Conservation (phyloP, 2,888 invertebrate genomes). For the Melanostoma mellinum region DNA sequence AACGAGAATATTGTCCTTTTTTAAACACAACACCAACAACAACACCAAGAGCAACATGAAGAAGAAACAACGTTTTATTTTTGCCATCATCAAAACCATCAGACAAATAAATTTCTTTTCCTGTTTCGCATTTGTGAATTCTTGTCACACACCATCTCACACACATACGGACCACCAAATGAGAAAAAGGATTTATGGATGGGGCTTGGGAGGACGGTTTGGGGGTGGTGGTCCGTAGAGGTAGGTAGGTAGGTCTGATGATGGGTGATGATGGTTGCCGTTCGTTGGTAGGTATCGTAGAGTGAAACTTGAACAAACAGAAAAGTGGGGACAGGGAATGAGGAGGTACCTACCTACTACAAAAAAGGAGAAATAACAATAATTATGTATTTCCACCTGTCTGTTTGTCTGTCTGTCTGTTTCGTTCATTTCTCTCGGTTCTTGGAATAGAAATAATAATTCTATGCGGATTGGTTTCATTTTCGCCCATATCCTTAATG, state of each 20-base stretch:
- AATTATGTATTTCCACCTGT: slow-evolving; percentile 71
- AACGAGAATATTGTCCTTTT: slow-evolving; percentile 64
- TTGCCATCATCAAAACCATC: slow-evolving; percentile 66
- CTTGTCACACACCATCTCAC: slow-evolving; percentile 69
- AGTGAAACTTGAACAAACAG: slow-evolving; percentile 33
- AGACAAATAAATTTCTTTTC: slow-evolving; percentile 73
- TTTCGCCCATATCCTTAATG: slow-evolving; percentile 69
- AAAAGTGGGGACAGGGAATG: neutral
- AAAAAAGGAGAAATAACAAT: slow-evolving; percentile 68
- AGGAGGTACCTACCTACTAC: slow-evolving; percentile 17
- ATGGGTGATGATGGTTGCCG: too few relatives aligned
- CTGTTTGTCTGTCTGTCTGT: slow-evolving; percentile 65
- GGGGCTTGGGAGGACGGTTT: neutral
- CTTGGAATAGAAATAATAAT: slow-evolving; percentile 68
- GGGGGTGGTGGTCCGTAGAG: too few relatives aligned
- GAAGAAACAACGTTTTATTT: slow-evolving; percentile 52
- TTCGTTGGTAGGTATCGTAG: too few relatives aligned
- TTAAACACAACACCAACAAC: slow-evolving; percentile 38
- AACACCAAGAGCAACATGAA: slow-evolving; percentile 16
- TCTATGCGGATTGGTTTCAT: slow-evolving; percentile 72
- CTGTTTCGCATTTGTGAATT: slow-evolving; percentile 71
- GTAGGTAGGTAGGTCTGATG: too few relatives aligned
- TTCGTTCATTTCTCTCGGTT: slow-evolving; percentile 53
- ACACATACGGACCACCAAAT: slow-evolving; percentile 60
- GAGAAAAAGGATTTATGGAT: slow-evolving; percentile 60